A percentile compares a stretch with the other conserved stretches of the same genome.
Conservation (phyloP, 1,140 invertebrate species). For the Physella acuta region DNA sequence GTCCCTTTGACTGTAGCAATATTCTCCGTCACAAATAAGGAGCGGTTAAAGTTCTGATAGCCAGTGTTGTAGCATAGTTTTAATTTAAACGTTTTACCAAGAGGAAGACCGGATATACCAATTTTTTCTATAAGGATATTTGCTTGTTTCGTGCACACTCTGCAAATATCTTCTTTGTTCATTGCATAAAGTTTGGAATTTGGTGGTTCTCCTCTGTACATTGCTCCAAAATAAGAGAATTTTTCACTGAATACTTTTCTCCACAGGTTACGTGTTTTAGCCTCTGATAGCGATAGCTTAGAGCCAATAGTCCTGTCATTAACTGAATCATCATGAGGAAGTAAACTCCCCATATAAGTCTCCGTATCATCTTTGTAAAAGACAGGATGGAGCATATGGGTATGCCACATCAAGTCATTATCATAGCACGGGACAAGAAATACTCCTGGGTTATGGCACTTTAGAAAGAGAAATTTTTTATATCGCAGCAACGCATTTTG, state of each 20-base stretch:
- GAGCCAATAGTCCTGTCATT: constrained; percentile 57
- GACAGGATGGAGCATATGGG: constrained; percentile 61
- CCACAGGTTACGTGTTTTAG: constrained; percentile 46
- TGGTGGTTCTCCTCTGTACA: constrained; percentile 53
- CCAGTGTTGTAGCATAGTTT: constrained; percentile 36
- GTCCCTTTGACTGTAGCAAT: constrained; percentile 31
- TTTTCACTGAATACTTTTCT: constrained; percentile 43
- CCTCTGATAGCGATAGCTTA: constrained; percentile 48
- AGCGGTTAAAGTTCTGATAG: constrained; percentile 34
- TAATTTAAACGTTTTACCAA: constrained; percentile 35
- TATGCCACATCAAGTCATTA: constrained; percentile 63
- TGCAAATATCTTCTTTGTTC: constrained; percentile 29
- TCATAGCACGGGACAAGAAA: constrained; percentile 64
- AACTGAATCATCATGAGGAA: constrained; percentile 59
- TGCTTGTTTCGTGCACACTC: constrained; percentile 45
- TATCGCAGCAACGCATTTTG: constrained; percentile 58
- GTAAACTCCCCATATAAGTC: constrained; percentile 54
- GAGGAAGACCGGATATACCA: constrained; percentile 41
- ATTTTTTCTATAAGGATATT: constrained; percentile 42
- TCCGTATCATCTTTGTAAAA: constrained; percentile 58
- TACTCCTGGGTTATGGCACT: constrained; percentile 53
- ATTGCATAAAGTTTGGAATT: constrained; percentile 35
- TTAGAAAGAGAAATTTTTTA: constrained; percentile 61
- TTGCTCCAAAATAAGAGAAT: constrained; percentile 50
- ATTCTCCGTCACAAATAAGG: constrained; percentile 30